Evolutionary conservation across 2,113 vertebrate species (phyloP), one percentile per base, ranked within the genome.

Genomic region (Anas platyrhynchos): DNA sequence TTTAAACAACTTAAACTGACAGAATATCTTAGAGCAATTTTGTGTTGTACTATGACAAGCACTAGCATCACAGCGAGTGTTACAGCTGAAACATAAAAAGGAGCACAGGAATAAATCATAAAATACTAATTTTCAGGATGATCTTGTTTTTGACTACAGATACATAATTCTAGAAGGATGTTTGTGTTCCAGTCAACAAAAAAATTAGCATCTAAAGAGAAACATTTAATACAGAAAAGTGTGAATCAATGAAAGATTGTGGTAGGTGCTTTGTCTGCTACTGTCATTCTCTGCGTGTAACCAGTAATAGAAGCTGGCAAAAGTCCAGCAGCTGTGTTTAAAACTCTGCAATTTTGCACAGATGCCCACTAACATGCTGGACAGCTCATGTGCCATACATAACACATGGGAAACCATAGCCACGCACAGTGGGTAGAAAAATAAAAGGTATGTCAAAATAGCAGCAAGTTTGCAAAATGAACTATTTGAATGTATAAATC

Each of bases 81-180:
- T 84, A 89, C n/a, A 73, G 69, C 38, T 73, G 71, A 76, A 92
- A 96, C 74, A 82, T 73, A 23, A 93, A 89, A 94, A 91, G 83
- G 13, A 96, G 26, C n/a, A 52, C 27, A 82, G 50, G 48, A 94
- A 95, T 86, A 94, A 86, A 91, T 46, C 31, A 50, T 22, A 80
- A 80, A 54, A 34, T 32, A 44, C 66, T 92, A 87, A 71, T 92
- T 94, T 92, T 76, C 59, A 82, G 44, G 44, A 73, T 72, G 29
- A 36, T 88, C 86, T 78, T 77, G 38, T 9, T 96, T 88, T 68
- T 82, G 48, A 69, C 71, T 82, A 66, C 38, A 66, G n/a, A 73
- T 31, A 76, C 62, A 13, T 82, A 92, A 65, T 86, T 86, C 44
- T 38, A 87, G 66, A 25, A 86, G 38, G 25, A 88, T 0, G 0